Percentiles rank a stretch among this genome's conserved stretches.
phyloP scores from a whole-genome alignment of 37 sponge, comb jelly and placozoan species.

The Halisarca cf. caerulea region DNA sequence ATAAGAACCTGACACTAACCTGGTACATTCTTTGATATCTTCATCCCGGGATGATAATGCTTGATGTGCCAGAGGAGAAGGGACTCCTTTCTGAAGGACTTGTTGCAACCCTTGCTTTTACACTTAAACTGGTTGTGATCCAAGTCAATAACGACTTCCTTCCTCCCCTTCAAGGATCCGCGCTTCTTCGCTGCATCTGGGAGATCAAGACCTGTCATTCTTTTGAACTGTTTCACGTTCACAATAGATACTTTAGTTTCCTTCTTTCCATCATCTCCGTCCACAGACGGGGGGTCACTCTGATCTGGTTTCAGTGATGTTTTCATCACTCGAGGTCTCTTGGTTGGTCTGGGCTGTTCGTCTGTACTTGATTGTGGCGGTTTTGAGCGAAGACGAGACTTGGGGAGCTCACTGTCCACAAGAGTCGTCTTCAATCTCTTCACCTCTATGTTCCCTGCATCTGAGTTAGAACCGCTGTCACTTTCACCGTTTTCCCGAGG shows the following conservation, averaged over 20 bases:
- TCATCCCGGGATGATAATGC: conserved; percentile 66
- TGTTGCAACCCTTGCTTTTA: conserved; percentile 53
- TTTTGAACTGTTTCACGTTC: not conserved
- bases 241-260: not conserved
- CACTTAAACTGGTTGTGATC: conserved; percentile 88
- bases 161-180: conserved; percentile 30
- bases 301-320: no score
- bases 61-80: conserved; percentile 71
- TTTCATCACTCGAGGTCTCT: not conserved
- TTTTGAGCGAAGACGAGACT: not conserved
- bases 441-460: not conserved
- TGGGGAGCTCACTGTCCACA: not conserved
- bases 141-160: conserved; percentile 65
- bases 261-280: not conserved
- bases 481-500: not conserved
- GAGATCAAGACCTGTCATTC: conserved; percentile 6
- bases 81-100: conserved; percentile 78
- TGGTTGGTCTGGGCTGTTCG: not conserved
- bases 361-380: not conserved
- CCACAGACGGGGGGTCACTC: no score
- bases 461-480: not conserved
- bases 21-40: not conserved
- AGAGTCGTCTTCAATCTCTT: not conserved
- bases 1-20: not conserved
- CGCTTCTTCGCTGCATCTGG: not conserved